These are phyloP conservation scores for Hydraecia micacea DNA, from an alignment of 2,888 invertebrate species.

Conservation along the genomic window DNA sequence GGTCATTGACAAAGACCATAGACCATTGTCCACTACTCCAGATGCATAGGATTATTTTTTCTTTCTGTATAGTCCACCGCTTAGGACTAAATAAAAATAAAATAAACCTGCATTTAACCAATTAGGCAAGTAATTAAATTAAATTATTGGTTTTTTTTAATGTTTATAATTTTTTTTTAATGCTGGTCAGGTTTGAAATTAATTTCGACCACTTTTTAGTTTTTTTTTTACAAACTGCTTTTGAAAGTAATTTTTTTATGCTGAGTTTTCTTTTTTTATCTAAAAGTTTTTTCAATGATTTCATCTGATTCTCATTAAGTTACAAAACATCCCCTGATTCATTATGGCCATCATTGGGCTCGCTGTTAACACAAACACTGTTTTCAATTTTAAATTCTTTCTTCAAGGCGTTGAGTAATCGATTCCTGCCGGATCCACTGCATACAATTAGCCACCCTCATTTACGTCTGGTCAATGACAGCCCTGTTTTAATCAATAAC, in stretches of 20 bases:
- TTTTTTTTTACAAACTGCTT: conserved; percentile 28
- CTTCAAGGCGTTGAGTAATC: conserved; percentile 75
- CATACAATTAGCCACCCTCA: conserved; percentile 90
- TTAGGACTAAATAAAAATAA: neutral
- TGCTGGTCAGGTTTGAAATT: too few relatives aligned
- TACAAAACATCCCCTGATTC: conserved; percentile 28
- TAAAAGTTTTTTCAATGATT: conserved; percentile 10
- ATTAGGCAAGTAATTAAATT: neutral
- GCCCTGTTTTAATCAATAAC: conserved; percentile 90
- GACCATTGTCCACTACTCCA: conserved; percentile 45
- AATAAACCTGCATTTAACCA: neutral
- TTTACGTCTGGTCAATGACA: conserved; percentile 90
- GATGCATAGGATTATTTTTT: conserved; percentile 42
- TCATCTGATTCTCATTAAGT: conserved; percentile 38
- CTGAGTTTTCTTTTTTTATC: neutral
- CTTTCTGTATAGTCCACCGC: neutral
- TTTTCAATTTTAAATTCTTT: conserved; percentile 73
- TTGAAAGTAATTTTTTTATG: conserved; percentile 16
- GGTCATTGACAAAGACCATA: conserved; percentile 37
- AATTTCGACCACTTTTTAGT: conserved; percentile 11
- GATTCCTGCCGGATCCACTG: conserved; percentile 81
- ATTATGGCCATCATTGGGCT: conserved; percentile 45
- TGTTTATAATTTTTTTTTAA: too few relatives aligned
- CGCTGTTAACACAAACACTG: conserved; percentile 61
- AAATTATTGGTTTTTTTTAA: conserved; percentile 3